These are phyloP conservation scores for Monopterus albus DNA, from an alignment of 2,113 vertebrate genomes.

Conservation along the genomic window DNA sequence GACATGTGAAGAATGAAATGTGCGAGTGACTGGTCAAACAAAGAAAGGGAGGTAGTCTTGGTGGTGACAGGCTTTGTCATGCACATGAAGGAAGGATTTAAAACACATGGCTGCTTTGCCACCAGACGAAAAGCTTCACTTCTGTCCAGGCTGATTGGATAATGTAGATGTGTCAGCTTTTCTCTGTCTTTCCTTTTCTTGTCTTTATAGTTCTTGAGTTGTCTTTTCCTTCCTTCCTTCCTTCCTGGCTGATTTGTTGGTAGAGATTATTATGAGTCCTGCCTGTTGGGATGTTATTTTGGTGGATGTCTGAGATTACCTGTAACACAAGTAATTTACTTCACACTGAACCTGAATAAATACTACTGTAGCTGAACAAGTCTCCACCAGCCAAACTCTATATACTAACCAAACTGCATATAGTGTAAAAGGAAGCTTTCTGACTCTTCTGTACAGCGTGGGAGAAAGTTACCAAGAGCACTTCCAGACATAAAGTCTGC, in stretches of 20 bases:
- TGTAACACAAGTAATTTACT: constrained; percentile 31
- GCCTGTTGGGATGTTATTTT: not conserved
- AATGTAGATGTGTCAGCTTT: constrained; percentile 2
- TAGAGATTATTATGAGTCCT: not conserved
- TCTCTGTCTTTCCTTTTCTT: not conserved
- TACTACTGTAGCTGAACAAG: not conserved
- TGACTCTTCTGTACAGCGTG: constrained; percentile 1
- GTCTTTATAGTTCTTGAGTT: not conserved
- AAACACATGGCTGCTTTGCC: constrained; percentile 65
- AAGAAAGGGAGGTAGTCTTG: constrained; percentile 53
- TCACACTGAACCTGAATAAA: constrained; percentile 22
- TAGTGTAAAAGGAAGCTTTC: not conserved
- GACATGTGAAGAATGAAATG: constrained; percentile 80
- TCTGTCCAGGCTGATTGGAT: constrained; percentile 8
- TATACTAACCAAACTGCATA: not conserved
- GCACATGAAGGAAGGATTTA: constrained; percentile 55
- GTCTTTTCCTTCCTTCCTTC: not conserved
- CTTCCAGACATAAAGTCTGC: too few species aligned
- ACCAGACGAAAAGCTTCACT: constrained; percentile 59
- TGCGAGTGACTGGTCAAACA: constrained; percentile 57
- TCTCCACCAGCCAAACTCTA: not conserved
- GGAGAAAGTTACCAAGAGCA: too few species aligned
- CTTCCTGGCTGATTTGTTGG: constrained; percentile 1
- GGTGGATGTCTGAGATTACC: constrained; percentile 15
- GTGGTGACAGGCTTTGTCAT: constrained; percentile 71